Percentiles rank a stretch among this genome's conserved stretches.
Evolutionary conservation across 2,113 vertebrate species (phyloP).

Genomic region (Pardalotus punctatus): DNA sequence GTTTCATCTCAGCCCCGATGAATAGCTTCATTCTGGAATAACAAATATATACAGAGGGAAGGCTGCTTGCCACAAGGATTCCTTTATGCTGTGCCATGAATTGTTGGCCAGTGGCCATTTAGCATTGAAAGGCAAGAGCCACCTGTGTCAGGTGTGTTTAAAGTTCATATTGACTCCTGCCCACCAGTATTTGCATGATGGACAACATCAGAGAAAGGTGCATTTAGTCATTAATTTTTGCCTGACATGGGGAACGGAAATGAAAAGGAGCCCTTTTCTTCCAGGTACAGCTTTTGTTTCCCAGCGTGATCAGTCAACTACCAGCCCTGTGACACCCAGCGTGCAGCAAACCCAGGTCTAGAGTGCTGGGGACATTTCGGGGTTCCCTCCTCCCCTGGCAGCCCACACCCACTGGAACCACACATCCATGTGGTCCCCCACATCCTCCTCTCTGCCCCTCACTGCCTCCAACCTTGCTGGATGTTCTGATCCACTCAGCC

Average conservation of each 20-base stretch:
- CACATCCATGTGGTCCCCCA: rapidly evolving
- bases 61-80: constrained; percentile 48
- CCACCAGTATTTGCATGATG: constrained; percentile 39
- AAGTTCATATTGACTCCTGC: constrained; percentile 65
- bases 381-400: neutral
- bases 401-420: neutral
- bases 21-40: constrained; percentile 49
- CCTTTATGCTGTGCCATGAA: constrained; percentile 39
- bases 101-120: constrained; percentile 59
- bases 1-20: neutral
- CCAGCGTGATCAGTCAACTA: constrained; percentile 47
- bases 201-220: constrained; percentile 48
- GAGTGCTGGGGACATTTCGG: neutral
- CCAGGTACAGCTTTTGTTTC: constrained; percentile 61
- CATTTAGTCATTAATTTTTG: constrained; percentile 51
- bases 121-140: constrained; percentile 52
- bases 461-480: constrained; percentile 24
- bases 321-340: neutral
- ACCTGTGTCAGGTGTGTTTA: constrained; percentile 74
- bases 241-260: constrained; percentile 46
- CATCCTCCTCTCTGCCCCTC: neutral
- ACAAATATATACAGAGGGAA: constrained; percentile 44
- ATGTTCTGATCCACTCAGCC: neutral
- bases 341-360: neutral
- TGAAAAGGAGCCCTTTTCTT: constrained; percentile 45